These are phyloP conservation scores for Zaprionus lineosus DNA, from an alignment of 2,888 invertebrate species.

Conservation along the genomic window DNA sequence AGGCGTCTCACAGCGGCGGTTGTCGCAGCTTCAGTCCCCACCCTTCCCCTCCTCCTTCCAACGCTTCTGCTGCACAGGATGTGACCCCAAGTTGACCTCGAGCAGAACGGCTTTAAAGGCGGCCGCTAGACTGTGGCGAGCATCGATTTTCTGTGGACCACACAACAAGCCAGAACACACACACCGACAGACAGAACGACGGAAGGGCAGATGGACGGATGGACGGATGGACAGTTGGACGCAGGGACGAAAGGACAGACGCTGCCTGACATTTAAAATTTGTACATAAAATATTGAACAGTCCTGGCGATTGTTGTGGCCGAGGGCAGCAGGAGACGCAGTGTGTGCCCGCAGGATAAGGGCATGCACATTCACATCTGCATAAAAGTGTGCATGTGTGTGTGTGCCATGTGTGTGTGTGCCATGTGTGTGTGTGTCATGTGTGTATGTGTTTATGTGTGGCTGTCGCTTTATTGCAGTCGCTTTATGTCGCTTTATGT, in stretches of 20 bases:
- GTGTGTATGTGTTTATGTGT: constrained; percentile 42
- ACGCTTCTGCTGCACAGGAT: constrained; percentile 5
- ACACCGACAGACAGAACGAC: too few relatives aligned
- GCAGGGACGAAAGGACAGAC: constrained; percentile 13
- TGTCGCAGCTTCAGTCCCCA: too few relatives aligned
- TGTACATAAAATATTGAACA: constrained; percentile 71
- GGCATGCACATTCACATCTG: constrained; percentile 43
- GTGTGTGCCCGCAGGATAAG: constrained; percentile 43
- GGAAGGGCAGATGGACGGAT: too few relatives aligned
- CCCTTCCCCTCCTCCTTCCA: constrained; percentile 3
- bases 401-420: constrained; percentile 19
- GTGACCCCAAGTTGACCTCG: constrained; percentile 72
- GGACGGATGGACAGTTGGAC: constrained; percentile 36
- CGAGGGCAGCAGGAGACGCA: constrained; percentile 3
- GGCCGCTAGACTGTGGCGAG: constrained; percentile 34
- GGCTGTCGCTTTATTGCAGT: constrained; percentile 46
- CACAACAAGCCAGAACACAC: too few relatives aligned
- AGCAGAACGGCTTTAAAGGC: constrained; percentile 41
- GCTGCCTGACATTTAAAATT: constrained; percentile 55
- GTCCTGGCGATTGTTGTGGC: constrained; percentile 44
- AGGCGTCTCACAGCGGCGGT: constrained; percentile 31
- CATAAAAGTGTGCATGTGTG: constrained; percentile 34
- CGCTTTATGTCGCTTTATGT: constrained; percentile 33
- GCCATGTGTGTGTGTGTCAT: constrained; percentile 45
- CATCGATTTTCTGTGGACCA: constrained; percentile 55